Conservation (phyloP, 2,113 vertebrate genomes). For the Athene noctua region DNA sequence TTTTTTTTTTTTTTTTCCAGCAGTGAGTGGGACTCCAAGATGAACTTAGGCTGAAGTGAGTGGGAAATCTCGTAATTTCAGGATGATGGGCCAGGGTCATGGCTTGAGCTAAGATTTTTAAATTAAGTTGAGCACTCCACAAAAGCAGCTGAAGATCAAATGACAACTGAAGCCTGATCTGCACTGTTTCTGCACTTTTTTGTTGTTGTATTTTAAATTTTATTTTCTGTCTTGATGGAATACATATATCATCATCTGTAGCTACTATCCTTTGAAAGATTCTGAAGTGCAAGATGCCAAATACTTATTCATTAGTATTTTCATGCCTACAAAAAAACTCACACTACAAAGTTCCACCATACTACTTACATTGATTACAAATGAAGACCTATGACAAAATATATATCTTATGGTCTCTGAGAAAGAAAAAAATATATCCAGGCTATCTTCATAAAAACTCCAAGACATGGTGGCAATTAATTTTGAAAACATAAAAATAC, state of each 20-base stretch:
- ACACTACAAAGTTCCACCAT: background rate
- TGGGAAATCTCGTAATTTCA: background rate
- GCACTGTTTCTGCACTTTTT: background rate
- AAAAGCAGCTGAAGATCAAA: background rate
- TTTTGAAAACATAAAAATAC: background rate
- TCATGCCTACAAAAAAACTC: background rate
- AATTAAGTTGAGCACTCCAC: background rate
- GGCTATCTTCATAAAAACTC: background rate
- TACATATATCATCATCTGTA: background rate
- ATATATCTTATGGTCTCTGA: background rate
- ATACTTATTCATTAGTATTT: background rate
- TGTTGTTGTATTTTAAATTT: background rate
- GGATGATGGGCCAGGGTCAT: background rate
- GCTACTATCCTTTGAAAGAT: background rate
- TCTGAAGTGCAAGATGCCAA: background rate
- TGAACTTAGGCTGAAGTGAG: background rate
- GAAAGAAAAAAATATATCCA: background rate
- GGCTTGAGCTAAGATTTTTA: background rate
- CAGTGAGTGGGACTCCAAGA: background rate
- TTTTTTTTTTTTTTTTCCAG: background rate
- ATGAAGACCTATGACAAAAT: background rate
- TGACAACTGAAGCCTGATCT: background rate
- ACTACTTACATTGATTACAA: background rate
- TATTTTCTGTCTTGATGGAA: background rate
- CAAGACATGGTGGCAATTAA: background rate